A percentile compares a stretch with the other conserved stretches of the same genome.
Evolutionary conservation across 2,113 vertebrate genomes (phyloP).

Genomic region (Condylura cristata): DNA sequence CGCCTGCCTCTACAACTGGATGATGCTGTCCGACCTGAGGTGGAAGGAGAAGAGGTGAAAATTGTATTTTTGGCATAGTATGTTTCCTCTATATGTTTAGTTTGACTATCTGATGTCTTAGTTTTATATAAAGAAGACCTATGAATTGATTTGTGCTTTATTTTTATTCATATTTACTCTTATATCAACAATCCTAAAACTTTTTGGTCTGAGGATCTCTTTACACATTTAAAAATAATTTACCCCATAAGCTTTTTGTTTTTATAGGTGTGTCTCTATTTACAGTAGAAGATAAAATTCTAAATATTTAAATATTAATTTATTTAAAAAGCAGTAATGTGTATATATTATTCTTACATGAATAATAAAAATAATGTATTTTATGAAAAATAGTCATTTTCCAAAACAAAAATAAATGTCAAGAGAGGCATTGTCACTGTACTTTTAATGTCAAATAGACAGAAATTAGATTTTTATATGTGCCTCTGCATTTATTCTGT

Average conservation of each 20-base stretch:
- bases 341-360: background rate
- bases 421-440: background rate
- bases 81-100: slow-evolving; percentile 33
- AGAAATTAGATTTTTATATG: slow-evolving; percentile 6
- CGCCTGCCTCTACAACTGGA: slow-evolving; percentile 97
- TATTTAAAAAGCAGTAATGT: background rate
- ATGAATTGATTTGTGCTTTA: slow-evolving; percentile 1
- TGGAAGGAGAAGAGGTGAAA: slow-evolving; percentile 96
- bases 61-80: slow-evolving; percentile 48
- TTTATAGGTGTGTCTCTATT: too few species aligned
- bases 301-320: background rate
- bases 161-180: slow-evolving; percentile 49
- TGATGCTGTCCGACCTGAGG: slow-evolving; percentile 95
- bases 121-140: background rate
- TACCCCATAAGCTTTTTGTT: background rate
- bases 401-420: slow-evolving; percentile 31
- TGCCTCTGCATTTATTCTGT: background rate
- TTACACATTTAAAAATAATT: slow-evolving; percentile 57
- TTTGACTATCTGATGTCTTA: background rate
- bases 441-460: background rate
- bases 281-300: background rate
- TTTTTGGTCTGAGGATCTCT: background rate
- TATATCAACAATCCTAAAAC: background rate
- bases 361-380: slow-evolving; percentile 27
- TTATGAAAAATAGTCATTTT: slow-evolving; percentile 43